Conservation (phyloP, 2,888 invertebrate genomes). For the Alloscopus bannaensis region DNA sequence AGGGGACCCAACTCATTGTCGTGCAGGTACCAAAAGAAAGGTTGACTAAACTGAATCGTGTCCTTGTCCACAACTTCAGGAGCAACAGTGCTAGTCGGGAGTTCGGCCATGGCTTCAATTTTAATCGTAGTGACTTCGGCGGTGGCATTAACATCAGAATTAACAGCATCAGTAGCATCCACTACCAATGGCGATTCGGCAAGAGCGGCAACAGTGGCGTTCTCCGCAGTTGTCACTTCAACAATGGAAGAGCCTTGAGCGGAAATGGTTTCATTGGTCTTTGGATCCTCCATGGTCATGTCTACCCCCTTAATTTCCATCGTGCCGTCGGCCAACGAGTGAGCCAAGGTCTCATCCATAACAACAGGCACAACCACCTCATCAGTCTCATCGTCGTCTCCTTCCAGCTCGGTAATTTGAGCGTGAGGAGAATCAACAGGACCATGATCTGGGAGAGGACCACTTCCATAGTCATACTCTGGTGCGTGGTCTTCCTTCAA, state of each 20-base stretch:
- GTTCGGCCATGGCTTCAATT: slow-evolving; percentile 23
- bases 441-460: slow-evolving; percentile 39
- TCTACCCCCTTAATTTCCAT: slow-evolving; percentile 57
- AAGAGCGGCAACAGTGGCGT: neutral
- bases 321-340: slow-evolving; percentile 42
- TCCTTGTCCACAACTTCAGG: slow-evolving; percentile 48
- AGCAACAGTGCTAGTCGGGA: slow-evolving; percentile 39
- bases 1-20: slow-evolving; percentile 66
- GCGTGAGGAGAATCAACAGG: slow-evolving; percentile 33
- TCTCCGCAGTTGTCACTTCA: slow-evolving; percentile 14
- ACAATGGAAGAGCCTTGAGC: slow-evolving; percentile 48
- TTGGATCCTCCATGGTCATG: slow-evolving; percentile 54
- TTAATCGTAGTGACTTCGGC: slow-evolving; percentile 19
- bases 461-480: slow-evolving; percentile 51
- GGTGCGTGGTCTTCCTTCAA: slow-evolving; percentile 53
- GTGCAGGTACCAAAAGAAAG: slow-evolving; percentile 67
- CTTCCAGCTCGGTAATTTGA: slow-evolving; percentile 21
- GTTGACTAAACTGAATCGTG: slow-evolving; percentile 58
- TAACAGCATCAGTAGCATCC: slow-evolving; percentile 8
- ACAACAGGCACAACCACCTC: slow-evolving; percentile 61
- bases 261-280: slow-evolving; percentile 56
- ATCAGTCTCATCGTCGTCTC: slow-evolving; percentile 34
- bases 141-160: slow-evolving; percentile 6
- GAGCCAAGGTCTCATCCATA: slow-evolving; percentile 48
- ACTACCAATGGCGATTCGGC: slow-evolving; percentile 4